Percentiles rank a stretch among this genome's conserved stretches.
phyloP scores from a whole-genome alignment of 2,113 vertebrate species.

The Chamaetylas fuelleborni region DNA sequence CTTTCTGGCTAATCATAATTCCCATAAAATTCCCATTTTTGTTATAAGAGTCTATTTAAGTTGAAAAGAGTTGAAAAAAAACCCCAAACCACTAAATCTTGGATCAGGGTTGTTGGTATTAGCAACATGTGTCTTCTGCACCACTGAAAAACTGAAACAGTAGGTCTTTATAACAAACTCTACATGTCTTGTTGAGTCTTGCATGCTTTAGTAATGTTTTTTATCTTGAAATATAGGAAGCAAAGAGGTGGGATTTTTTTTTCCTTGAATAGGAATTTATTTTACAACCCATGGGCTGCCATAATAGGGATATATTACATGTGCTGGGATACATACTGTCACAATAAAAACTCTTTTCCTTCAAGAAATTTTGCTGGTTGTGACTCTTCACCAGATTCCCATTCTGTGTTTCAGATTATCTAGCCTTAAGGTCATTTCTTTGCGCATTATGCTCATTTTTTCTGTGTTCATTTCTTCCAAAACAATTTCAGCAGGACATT shows the following conservation, averaged over 20 bases:
- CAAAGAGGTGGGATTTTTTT: rapidly evolving
- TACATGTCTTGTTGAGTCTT: not conserved
- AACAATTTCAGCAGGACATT: not conserved
- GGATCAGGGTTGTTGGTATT: not conserved
- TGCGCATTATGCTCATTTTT: not conserved
- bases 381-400: not conserved
- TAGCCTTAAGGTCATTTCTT: not conserved
- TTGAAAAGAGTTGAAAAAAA: not conserved
- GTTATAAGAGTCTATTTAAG: not conserved
- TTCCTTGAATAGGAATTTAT: not conserved
- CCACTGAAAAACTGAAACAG: not conserved
- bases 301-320: not conserved
- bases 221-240: not conserved
- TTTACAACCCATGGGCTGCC: not conserved
- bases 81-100: not conserved
- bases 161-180: not conserved
- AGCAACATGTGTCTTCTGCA: not conserved
- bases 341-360: not conserved
- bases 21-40: not conserved
- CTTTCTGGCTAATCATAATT: not conserved
- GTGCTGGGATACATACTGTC: not conserved
- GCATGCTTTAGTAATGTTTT: not conserved
- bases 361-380: not conserved
- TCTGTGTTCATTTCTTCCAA: not conserved
- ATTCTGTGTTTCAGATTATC: not conserved